Evolutionary conservation across 92 coral and sea anemone species (phyloP), one percentile per base, ranked within the genome.

Genomic region (Isaurus tuberculatus): DNA sequence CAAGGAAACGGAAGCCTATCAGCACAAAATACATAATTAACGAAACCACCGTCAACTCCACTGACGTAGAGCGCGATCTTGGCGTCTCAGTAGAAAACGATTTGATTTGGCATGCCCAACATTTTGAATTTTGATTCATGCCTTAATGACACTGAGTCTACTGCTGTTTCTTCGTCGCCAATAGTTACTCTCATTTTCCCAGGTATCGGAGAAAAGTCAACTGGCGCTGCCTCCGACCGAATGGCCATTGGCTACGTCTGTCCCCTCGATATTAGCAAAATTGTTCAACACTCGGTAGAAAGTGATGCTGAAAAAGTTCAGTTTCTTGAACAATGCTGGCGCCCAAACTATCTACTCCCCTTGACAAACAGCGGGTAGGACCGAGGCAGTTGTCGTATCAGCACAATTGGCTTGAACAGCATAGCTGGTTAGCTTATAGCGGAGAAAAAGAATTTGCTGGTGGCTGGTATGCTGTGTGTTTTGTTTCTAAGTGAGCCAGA

Each of bases 401-500:
- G 80, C 80, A 74, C 44, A 74, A 53, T 74, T 74, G 80, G 61
- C 80, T 74, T 74, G 65, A 42, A 74, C 80, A 74, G 80, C 80
- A 74, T 74, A 74, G 80, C 80, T 74, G 80, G 80, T 74, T 74
- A 74, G 80, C 80, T 53, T 49, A 74, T 74, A 74, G 80, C 80
- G 57, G 63, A 37, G 80, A 74, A 74, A 46, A 64, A 64, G 69
- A 64, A 64, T 64, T 64, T 64, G 69, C 69, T 64, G 69, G 69
- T 64, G 69, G 69, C 69, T 64, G 69, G 86, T 84, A 84, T 60
- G 46, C 28, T 79, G 34, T 84, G 91, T 63, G 26, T 69, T 46
- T 58, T 85, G 31, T 89, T 89, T 49, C 72, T 89, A 82, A 80
- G 43, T 48, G 84, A 85, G 66, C 25, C 49, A 61, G 92, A 85